phyloP scores from a whole-genome alignment of 2,113 vertebrate genomes.

The Gymnogyps californianus region DNA sequence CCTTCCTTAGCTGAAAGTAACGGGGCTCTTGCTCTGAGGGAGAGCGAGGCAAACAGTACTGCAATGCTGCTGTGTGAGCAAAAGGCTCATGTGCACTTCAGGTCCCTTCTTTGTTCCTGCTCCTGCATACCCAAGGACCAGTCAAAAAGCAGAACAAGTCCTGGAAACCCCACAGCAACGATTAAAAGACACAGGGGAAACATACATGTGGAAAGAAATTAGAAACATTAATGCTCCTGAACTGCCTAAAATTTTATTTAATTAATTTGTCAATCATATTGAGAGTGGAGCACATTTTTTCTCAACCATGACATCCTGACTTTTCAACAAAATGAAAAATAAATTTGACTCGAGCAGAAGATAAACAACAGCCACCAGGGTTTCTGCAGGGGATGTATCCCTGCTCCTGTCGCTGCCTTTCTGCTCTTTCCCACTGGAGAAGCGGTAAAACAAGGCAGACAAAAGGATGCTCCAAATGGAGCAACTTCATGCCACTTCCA shows the following conservation, averaged over 20 bases:
- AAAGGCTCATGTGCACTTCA: neutral
- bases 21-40: neutral
- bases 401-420: accelerated
- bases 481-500: neutral
- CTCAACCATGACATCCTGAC: neutral
- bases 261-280: neutral
- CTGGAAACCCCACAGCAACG: neutral
- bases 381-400: neutral
- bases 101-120: neutral
- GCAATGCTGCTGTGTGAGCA: neutral
- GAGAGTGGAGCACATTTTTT: neutral
- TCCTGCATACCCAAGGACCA: neutral
- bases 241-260: neutral
- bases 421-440: neutral
- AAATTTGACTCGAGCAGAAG: neutral
- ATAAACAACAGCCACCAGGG: neutral
- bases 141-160: neutral
- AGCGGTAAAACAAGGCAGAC: accelerated
- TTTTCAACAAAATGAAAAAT: neutral
- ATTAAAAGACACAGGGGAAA: neutral
- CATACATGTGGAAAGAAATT: neutral
- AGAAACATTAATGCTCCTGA: neutral
- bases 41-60: too few relatives aligned
- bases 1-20: neutral
- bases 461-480: neutral